Evolutionary conservation across 2,797 vertebrate species (phyloP), one percentile per base, ranked within the genome.

Genomic region (Galago senegalensis): DNA sequence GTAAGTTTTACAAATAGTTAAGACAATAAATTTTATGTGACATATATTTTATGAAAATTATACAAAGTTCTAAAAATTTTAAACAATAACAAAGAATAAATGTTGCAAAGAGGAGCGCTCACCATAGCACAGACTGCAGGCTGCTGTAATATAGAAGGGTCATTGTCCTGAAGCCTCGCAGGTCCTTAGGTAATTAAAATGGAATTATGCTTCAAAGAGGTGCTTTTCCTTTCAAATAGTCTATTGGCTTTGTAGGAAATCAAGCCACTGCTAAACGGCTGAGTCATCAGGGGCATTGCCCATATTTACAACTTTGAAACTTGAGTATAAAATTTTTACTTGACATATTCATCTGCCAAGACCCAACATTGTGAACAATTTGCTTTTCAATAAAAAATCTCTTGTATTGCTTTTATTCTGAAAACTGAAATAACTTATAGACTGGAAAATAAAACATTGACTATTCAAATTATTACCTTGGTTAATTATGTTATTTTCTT

Each of bases 151-250:
- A 75, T 14, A 23, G 17, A 27, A 67, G 34, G 17, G 67, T 96
- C 40, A 94, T 72, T 87, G 27, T 82, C 86, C 73, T 58, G 20
- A 89, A 96, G n/a, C 7, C 89, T 91, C 91, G 92, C 23, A 61
- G 40, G 56, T 91, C 86, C 69, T 76, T 89, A 69, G 21, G 75
- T 93, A 83, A 94, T 94, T 96, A 97, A 96, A 96, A 82, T n/a
- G 96, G 92, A 91, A 96, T 95, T 96, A 94, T 89, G 34, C 29
- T 34, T 83, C 53, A 25, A 95, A 89, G n/a, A 87, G 10, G 11
- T 82, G 13, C 0, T 40, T 93, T 95, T 95, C 10, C 43, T 83
- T 69, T 72, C 25, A 81, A 91, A 91, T 34, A 80, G 29, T 69
- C 73, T 79, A 27, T 29, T 95, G 58, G 43, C 53, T 93, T 96